A percentile compares a stretch with the other conserved stretches of the same genome.
These are phyloP conservation scores for Drosophila quadrilineata DNA, from an alignment of 1,140 invertebrate species.

Conservation along the genomic window DNA sequence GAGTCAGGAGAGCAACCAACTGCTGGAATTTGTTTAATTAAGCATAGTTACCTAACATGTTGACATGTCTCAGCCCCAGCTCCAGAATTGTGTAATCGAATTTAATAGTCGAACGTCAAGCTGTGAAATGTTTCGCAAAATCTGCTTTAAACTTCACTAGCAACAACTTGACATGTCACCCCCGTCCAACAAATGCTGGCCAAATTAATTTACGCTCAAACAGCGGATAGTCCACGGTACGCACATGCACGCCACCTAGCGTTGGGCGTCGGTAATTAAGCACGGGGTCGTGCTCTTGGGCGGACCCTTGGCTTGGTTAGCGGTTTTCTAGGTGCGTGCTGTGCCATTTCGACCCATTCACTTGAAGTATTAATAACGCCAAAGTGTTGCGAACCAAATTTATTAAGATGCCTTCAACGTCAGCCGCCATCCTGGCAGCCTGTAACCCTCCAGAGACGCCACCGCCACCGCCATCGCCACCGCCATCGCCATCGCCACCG, in stretches of 20 bases:
- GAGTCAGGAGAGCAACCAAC: constrained; percentile 13
- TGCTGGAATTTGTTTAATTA: constrained; percentile 70
- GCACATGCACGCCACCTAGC: constrained; percentile 14
- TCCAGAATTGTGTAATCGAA: constrained; percentile 52
- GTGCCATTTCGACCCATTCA: constrained; percentile 34
- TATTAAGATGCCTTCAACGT: constrained; percentile 67
- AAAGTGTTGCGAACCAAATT: constrained; percentile 70
- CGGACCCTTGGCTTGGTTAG: constrained; percentile 33
- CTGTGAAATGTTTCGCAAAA: constrained; percentile 11
- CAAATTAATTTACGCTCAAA: constrained; percentile 53
- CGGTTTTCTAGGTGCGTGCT: constrained; percentile 62
- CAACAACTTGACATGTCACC: constrained; percentile 17
- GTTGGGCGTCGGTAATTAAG: constrained; percentile 42
- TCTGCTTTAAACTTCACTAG: constrained; percentile 33
- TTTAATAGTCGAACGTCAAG: constrained; percentile 29
- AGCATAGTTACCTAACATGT: constrained; percentile 42
- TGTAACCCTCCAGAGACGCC: constrained; percentile 7
- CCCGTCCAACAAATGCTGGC: constrained; percentile 2
- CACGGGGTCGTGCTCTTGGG: constrained; percentile 30
- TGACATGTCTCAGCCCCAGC: constrained; percentile 24
- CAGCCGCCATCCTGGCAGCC: constrained; percentile 22
- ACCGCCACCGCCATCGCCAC: constrained; percentile 5
- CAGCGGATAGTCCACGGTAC: constrained; percentile 4
- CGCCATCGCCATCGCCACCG: neutral
- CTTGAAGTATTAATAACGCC: constrained; percentile 72